Conservation (phyloP, 2,888 invertebrate genomes). For the Drosophila nr. fundita region DNA sequence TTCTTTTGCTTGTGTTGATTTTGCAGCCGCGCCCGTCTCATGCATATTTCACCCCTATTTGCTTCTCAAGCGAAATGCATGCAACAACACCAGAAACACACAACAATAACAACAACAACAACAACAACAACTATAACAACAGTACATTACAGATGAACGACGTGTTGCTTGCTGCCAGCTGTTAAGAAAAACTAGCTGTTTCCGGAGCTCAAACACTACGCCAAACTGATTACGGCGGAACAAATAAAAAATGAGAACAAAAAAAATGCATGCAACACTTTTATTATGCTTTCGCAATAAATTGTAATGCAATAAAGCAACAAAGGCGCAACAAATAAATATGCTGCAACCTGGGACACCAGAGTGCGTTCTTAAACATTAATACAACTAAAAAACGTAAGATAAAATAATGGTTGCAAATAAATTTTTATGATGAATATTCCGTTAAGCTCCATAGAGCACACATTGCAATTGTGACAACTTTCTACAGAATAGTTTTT, state of each 20-base stretch:
- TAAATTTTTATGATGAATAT: neutral
- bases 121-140: constrained; percentile 31
- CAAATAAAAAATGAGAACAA: constrained; percentile 9
- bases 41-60: constrained; percentile 52
- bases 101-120: constrained; percentile 40
- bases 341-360: constrained; percentile 6
- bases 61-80: constrained; percentile 75
- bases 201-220: constrained; percentile 72
- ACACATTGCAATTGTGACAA: neutral
- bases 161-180: constrained; percentile 64
- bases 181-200: constrained; percentile 73
- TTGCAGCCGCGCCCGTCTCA: constrained; percentile 21
- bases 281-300: constrained; percentile 58
- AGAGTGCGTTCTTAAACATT: constrained; percentile 15
- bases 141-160: constrained; percentile 50
- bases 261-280: constrained; percentile 41
- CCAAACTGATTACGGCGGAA: constrained; percentile 65
- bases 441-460: neutral
- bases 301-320: constrained; percentile 63
- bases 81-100: constrained; percentile 39
- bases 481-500: neutral
- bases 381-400: neutral
- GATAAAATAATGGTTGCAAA: neutral
- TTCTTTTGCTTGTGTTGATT: constrained; percentile 66
- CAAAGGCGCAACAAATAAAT: constrained; percentile 55